These are phyloP conservation scores for Orthonychiurus folsomi DNA, from an alignment of 2,888 invertebrate genomes.

Conservation along the genomic window DNA sequence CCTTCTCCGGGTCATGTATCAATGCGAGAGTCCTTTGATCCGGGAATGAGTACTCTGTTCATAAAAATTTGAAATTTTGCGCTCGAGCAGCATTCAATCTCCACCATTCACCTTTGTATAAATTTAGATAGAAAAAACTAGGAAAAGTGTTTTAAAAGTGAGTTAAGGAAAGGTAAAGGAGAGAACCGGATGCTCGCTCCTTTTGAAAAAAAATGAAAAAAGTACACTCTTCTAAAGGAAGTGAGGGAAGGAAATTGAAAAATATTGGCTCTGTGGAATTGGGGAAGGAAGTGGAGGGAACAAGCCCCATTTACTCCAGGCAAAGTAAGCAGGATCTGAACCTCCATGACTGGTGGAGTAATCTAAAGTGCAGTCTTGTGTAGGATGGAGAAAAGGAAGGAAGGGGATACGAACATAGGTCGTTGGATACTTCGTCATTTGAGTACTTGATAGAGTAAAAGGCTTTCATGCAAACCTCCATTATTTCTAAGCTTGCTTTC, in stretches of 20 bases:
- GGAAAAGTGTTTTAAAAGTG: too few species aligned
- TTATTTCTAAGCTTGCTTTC: slow-evolving; percentile 43
- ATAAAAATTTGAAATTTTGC: too few species aligned
- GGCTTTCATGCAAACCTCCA: slow-evolving; percentile 43
- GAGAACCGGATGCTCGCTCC: not conserved
- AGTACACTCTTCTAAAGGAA: slow-evolving; percentile 3
- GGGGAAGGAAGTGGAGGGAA: not conserved
- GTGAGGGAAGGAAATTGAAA: slow-evolving; percentile 33
- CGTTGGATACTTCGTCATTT: slow-evolving; percentile 27
- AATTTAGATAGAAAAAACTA: too few species aligned
- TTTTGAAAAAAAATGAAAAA: slow-evolving; percentile 6
- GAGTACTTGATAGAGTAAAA: slow-evolving; percentile 38
- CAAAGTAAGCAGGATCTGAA: too few species aligned
- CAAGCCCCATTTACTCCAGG: too few species aligned
- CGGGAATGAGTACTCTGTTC: too few species aligned
- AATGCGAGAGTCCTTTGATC: too few species aligned
- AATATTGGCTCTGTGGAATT: slow-evolving; percentile 23
- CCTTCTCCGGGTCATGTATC: too few species aligned
- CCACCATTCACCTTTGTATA: too few species aligned
- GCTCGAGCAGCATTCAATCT: too few species aligned
- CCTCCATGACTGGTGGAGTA: not conserved
- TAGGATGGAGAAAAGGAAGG: not conserved
- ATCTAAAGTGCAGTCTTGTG: slow-evolving; percentile 2
- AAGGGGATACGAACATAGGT: slow-evolving; percentile 7
- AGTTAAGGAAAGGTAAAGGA: too few species aligned